These are phyloP conservation scores for Leucophenga montana DNA, from an alignment of 2,888 invertebrate genomes.

Conservation along the genomic window DNA sequence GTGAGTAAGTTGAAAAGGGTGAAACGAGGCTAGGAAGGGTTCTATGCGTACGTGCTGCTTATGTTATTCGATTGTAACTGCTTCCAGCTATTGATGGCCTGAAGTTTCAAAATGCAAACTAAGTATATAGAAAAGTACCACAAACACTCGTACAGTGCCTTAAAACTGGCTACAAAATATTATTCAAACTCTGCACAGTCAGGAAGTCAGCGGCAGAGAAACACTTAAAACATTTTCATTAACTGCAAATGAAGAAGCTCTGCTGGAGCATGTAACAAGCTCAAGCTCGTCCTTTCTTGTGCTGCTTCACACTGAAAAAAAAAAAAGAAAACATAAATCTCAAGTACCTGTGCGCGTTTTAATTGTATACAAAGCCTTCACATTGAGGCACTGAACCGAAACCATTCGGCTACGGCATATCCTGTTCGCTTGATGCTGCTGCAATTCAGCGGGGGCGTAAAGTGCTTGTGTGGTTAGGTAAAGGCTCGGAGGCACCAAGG, in stretches of 20 bases:
- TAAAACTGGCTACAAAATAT: not conserved
- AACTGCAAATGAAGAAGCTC: conserved; percentile 57
- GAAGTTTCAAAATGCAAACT: not conserved
- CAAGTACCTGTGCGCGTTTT: conserved; percentile 48
- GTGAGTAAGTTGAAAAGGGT: not conserved
- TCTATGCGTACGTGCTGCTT: conserved; percentile 11
- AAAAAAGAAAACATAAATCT: conserved; percentile 29
- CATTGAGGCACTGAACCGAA: not conserved
- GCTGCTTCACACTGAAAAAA: not conserved
- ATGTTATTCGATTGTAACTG: conserved; percentile 12
- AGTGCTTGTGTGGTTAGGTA: conserved; percentile 19
- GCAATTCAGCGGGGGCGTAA: not conserved
- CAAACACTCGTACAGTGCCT: not conserved
- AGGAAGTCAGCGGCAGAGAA: conserved; percentile 29
- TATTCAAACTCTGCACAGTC: not conserved
- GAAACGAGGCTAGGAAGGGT: too few species aligned
- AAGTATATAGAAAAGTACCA: not conserved
- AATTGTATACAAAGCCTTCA: conserved; percentile 52
- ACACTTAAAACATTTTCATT: conserved; percentile 60
- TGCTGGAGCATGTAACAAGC: conserved; percentile 20
- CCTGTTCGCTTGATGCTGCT: too few species aligned
- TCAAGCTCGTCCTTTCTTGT: conserved; percentile 6
- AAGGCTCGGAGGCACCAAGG: conserved; percentile 41
- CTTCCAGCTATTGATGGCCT: conserved; percentile 8
- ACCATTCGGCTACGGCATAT: conserved; percentile 6